A percentile compares a stretch with the other conserved stretches of the same genome.
These are phyloP conservation scores for Aphodius granarius DNA, from an alignment of 2,888 invertebrate genomes.

Conservation along the genomic window DNA sequence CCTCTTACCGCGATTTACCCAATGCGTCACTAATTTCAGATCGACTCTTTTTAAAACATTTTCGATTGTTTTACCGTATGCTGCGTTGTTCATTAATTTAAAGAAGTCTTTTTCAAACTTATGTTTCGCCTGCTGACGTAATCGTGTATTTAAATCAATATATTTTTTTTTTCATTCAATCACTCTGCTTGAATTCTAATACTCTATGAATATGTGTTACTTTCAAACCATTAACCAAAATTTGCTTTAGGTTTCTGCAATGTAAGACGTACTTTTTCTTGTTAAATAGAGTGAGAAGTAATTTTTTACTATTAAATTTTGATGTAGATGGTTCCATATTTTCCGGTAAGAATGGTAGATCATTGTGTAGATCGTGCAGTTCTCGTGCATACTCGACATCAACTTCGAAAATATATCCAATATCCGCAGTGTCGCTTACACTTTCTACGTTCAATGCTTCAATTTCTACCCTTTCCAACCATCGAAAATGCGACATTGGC, in stretches of 20 bases:
- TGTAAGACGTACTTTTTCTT: conserved; percentile 29
- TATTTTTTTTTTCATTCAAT: conserved; percentile 46
- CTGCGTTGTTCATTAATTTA: conserved; percentile 45
- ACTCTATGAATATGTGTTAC: conserved; percentile 40
- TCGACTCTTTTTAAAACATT: conserved; percentile 47
- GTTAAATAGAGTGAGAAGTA: conserved; percentile 34
- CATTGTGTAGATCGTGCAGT: conserved; percentile 42
- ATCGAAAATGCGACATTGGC: conserved; percentile 4
- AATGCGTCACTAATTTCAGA: conserved; percentile 40
- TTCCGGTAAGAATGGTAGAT: conserved; percentile 37
- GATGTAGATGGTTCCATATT: conserved; percentile 30
- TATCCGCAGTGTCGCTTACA: background rate
- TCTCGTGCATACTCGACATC: conserved; percentile 35
- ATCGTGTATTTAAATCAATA: conserved; percentile 33
- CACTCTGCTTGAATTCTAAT: conserved; percentile 41
- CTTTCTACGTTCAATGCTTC: conserved; percentile 2
- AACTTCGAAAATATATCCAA: conserved; percentile 35
- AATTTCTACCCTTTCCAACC: conserved; percentile 5
- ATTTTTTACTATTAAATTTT: conserved; percentile 30
- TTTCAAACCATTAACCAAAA: conserved; percentile 39
- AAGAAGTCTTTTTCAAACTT: conserved; percentile 33
- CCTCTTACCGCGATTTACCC: conserved; percentile 34
- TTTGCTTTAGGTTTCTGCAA: conserved; percentile 43
- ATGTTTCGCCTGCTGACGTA: conserved; percentile 14
- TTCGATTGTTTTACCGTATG: conserved; percentile 48